Base-by-base conservation (phyloP, 2,888 invertebrate species). In the Lycocerus yunnanus region DNA sequence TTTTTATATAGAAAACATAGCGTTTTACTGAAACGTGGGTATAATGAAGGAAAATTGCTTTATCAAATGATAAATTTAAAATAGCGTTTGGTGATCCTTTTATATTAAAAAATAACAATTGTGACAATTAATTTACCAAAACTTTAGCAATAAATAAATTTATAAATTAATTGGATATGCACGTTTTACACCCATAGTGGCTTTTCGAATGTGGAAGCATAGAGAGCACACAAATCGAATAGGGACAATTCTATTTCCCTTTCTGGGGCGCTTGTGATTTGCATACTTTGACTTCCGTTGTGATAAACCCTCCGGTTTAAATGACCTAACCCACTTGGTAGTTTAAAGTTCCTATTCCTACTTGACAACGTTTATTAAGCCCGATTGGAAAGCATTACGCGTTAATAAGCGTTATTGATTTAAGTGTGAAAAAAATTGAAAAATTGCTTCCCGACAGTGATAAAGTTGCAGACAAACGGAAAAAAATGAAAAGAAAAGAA, bases 251-350 rank as follows among this genome's bases (percentile, higher is more conserved):
- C 69, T 75, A 76, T 76, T 76, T 76, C 76, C 76, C 76, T 70
- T n/a, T 68, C 63, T 15, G 70, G 69, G 61, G 65, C 66, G 15
- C 68, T 69, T 61, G 73, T 76, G 76, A 76, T 76, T 76, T 76
- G 73, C 76, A 76, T 76, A 73, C 76, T 76, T 73, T 69, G 69
- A 76, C 73, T 76, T 76, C 73, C 76, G 76, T 73, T 73, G 68
- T 71, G 76, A 76, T 76, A 76, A 76, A 73, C 73, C 66, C 76
- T 69, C 66, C 66, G 63, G 18, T 61, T 68, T 68, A 76, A 76
- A 76, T 73, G 73, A 76, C 73, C 76, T 65, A 63, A 63, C 68
- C 66, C 66, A 58, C 68, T 71, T 67, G 15, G 59, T 15, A 71
- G 67, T 66, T 63, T 66, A 59, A 66, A 69, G 65, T 58, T 71